Evolutionary conservation across 64 coral and sea anemone genomes (phyloP), one percentile per base, ranked within the genome.

Genomic region (Astreopora myriophthalma): DNA sequence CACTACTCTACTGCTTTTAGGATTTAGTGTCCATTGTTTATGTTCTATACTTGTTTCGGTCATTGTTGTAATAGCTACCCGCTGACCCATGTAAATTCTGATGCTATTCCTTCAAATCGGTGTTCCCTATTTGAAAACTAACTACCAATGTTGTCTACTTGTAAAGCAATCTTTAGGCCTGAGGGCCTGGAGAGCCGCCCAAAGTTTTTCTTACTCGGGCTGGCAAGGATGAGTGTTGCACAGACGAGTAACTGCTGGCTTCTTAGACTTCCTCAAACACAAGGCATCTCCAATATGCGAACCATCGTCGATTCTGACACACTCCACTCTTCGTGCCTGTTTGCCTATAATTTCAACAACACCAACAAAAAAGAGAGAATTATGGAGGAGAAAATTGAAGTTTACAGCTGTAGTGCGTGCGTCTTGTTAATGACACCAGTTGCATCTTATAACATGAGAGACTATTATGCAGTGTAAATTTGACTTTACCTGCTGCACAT

Each of bases 151-250:
- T 74, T 74, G 6, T 74, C 23, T 22, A 12, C 71, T 29, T 34
- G 12, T 29, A n/a, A n/a, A n/a, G n/a, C n/a, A n/a, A n/a, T n/a
- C n/a, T n/a, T n/a, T n/a, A n/a, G n/a, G n/a, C n/a, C n/a, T n/a
- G n/a, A n/a, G n/a, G n/a, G n/a, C n/a, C n/a, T n/a, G n/a, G 12
- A 5, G 0, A 37, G 1, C 11, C 37, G 8, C n/a, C 69, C 1
- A 1, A 22, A 20, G 8, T 86, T 42, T 8, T 71, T 30, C 88
- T 90, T 66, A 90, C 88, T 46, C 65, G 35, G 35, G 76, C 2
- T 69, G 37, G 42, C 88, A 90, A n/a, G 60, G 64, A n/a, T 79
- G 61, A 3, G 26, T 69, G 40, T 90, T 82, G 6, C 88, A 90
- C 4, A 16, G 35, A 16, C 66, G 62, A 10, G 46, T 30, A 9